Conservation (phyloP, 2,797 vertebrate species). For the Sebastes elongatus region DNA sequence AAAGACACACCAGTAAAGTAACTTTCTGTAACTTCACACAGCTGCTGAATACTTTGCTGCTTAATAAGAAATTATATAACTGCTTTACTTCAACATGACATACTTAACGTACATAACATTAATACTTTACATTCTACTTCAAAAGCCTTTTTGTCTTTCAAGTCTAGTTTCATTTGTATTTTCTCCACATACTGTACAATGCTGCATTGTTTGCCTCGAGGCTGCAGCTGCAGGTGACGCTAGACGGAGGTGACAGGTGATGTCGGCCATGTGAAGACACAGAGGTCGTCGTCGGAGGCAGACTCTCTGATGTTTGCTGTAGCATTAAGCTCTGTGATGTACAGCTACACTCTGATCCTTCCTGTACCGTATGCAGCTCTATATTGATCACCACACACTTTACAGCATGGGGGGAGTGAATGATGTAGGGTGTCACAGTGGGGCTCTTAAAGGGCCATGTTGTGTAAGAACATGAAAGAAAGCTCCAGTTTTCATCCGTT, state of each 20-base stretch:
- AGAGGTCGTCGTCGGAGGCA: conserved; percentile 17
- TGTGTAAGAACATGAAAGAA: conserved; percentile 35
- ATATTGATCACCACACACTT: conserved; percentile 36
- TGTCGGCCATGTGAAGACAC: background rate
- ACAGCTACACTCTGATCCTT: conserved; percentile 55
- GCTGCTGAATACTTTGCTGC: background rate
- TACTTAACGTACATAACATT: background rate
- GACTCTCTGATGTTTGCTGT: conserved; percentile 46
- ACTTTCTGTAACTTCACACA: background rate
- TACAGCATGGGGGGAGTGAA: conserved; percentile 2
- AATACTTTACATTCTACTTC: background rate
- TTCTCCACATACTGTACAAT: background rate
- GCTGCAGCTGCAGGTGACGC: background rate
- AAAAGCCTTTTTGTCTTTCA: background rate
- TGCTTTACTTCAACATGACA: background rate
- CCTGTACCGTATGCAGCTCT: background rate
- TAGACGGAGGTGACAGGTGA: conserved; percentile 7
- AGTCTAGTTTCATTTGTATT: background rate
- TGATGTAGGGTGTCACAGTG: conserved; percentile 17
- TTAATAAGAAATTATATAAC: background rate
- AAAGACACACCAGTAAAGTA: background rate
- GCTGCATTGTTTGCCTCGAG: conserved; percentile 21
- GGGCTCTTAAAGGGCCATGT: conserved; percentile 22
- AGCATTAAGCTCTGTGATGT: conserved; percentile 46
- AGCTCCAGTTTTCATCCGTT: background rate